Conservation (phyloP, 2,113 vertebrate species). For the Osmerus eperlanus region DNA sequence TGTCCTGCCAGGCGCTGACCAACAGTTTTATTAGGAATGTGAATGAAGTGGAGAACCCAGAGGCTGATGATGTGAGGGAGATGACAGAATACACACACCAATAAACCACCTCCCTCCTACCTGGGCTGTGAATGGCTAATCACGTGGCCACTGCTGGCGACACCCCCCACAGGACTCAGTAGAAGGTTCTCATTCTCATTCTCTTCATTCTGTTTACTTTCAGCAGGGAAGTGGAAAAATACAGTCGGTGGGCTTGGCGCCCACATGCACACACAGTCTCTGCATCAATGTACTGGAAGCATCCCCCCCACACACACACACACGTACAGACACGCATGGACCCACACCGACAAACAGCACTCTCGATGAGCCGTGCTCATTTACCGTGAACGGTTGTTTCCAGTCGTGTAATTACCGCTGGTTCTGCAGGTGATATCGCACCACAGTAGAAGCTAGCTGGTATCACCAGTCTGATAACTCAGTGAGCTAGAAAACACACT, state of each 20-base stretch:
- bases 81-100: constrained; percentile 9
- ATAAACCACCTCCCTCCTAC: not conserved
- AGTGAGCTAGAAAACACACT: too few relatives aligned
- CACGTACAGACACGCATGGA: not conserved
- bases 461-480: too few relatives aligned
- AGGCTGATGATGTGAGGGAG: not conserved
- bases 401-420: not conserved
- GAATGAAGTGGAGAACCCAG: constrained; percentile 21
- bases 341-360: not conserved
- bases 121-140: not conserved
- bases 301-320: constrained; percentile 17
- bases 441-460: too few relatives aligned
- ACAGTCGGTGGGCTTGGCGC: constrained; percentile 40
- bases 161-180: constrained; percentile 33
- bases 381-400: not conserved
- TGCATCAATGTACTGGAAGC: constrained; percentile 22
- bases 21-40: constrained; percentile 47
- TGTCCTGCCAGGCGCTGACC: constrained; percentile 53
- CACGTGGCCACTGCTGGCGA: not conserved
- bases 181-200: too few relatives aligned
- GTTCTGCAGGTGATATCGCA: not conserved
- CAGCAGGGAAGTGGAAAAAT: constrained; percentile 38
- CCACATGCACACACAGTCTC: constrained; percentile 35
- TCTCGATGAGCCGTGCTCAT: not conserved
- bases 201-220: constrained; percentile 60